Conservation (phyloP, 2,113 vertebrate species). For the zebrafish (Danio rerio) region DNA sequence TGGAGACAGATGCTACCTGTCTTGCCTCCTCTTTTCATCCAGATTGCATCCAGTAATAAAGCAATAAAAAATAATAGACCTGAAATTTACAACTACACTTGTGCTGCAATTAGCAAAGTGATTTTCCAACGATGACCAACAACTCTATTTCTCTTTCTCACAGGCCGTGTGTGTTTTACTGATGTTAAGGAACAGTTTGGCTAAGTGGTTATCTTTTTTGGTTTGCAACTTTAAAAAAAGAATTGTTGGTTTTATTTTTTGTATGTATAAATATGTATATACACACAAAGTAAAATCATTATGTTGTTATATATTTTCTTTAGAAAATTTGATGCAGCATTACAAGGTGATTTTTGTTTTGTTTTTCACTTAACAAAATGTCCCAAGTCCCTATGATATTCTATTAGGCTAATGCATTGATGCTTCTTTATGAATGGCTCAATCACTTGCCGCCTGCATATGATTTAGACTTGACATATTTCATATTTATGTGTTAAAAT, state of each 20-base stretch:
- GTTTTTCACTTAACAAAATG: no score
- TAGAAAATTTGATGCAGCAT: no score
- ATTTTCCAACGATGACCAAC: slow-evolving; percentile 62
- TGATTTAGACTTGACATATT: no score
- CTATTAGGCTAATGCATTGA: no score
- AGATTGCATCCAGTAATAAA: slow-evolving; percentile 79
- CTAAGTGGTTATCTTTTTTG: not conserved
- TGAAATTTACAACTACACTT: slow-evolving; percentile 69
- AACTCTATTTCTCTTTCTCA: slow-evolving; percentile 47
- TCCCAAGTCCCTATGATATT: no score
- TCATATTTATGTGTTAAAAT: no score
- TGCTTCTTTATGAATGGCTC: no score
- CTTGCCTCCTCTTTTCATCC: slow-evolving; percentile 72
- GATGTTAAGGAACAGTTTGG: not conserved
- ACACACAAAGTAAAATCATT: no score
- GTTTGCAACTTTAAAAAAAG: not conserved
- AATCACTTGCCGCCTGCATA: no score
- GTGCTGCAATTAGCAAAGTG: slow-evolving; percentile 67
- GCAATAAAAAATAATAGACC: slow-evolving; percentile 76
- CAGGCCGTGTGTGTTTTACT: slow-evolving; percentile 26
- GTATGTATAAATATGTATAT: no score
- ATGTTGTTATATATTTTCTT: no score
- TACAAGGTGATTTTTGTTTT: no score
- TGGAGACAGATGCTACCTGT: slow-evolving; percentile 84
- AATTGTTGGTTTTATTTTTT: not conserved